Evolutionary conservation across 35 echinoderm and acorn worm species (phyloP), one percentile per base, ranked within the genome.

Genomic region (Apostichopus japonicus): DNA sequence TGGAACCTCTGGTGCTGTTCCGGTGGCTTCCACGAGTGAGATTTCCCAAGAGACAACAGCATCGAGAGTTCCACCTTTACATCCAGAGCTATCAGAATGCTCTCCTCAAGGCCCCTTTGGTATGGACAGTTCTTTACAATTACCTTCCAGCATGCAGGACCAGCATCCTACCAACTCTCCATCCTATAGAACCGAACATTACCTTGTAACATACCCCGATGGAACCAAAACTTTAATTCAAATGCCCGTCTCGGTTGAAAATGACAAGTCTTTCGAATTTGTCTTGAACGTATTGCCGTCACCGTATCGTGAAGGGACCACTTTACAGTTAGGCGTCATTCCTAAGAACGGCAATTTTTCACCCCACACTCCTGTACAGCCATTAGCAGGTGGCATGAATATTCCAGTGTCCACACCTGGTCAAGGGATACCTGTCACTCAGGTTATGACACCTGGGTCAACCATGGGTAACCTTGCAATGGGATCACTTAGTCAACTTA

Each of bases 181-280:
- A 5, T 63, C 61, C 56, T 22, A 73, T 1, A 89, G 62, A 33
- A 44, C 62, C 10, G 86, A 89, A 53, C 86, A 89, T 56, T 89
- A 89, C n/a, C 62, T 89, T 15, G 67, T 89, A 16, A 89, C 86
- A 13, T 89, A 89, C 24, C 86, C 86, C 1, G 67, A 89, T 89
- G 86, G 86, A 10, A 89, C 27, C 56, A 67, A 52, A 73, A 89
- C 86, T 5, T 27, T 89, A 19, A 89, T 89, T n/a, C 86, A 89
- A 52, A 89, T 89, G 86, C 86, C 86, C 21, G 86, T 72, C 4
- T 23, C 86, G 22, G 61, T 27, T 24, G 67, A 65, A 4, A 63
- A 57, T 23, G 86, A 89, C n/a, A 72, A 89, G 8, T 13, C 23
- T 14, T 89, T 89, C 72, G 86, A 89, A 57, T 89, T 89, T 73